Evolutionary conservation across 1,140 invertebrate genomes (phyloP), one percentile per base, ranked within the genome.

Genomic region (Penaeus japonicus): DNA sequence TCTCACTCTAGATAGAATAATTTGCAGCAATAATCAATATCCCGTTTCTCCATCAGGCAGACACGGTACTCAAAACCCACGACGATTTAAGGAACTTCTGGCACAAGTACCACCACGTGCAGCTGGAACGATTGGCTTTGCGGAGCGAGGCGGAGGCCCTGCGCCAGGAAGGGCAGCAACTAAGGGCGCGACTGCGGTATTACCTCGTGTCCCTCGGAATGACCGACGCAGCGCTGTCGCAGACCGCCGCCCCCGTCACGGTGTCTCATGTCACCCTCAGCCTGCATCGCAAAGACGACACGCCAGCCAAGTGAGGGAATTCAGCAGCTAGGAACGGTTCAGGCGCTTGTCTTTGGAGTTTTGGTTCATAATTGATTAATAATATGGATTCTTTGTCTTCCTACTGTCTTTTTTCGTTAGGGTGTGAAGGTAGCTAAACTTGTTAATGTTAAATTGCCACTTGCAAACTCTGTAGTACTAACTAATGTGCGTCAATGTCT

Each of bases 51-150:
- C n/a, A 53, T 2, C 54, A 88, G 86, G 86, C 86, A 7, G 86
- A 88, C 53, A 32, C 65, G 4, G 81, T 75, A 17, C 86, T 88
- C 47, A 82, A 75, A n/a, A 88, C 80, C 27, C 86, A 88, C 39
- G 86, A 88, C 7, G 86, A 83, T 15, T 81, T 88, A 18, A 47
- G 80, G 15, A 88, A 88, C 54, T 88, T 88, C 70, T 88, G 80
- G 79, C 80, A 70, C 70, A 88, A 88, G 32, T 88, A 88, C 73
- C 86, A 88, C 80, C 79, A 88, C n/a, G 86, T 82, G 0, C 86
- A 88, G 70, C 55, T 88, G 62, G 86, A 88, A 27, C 86, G 79
- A 15, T 24, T 88, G 1, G 86, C 86, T 73, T 80, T 88, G 27
- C 80, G 80, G 22, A 75, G 80, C 5, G 86, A 88, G 54, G 81